Evolutionary conservation across 1,140 invertebrate species (phyloP), one percentile per base, ranked within the genome.

Genomic region (Notospermus geniculatus): DNA sequence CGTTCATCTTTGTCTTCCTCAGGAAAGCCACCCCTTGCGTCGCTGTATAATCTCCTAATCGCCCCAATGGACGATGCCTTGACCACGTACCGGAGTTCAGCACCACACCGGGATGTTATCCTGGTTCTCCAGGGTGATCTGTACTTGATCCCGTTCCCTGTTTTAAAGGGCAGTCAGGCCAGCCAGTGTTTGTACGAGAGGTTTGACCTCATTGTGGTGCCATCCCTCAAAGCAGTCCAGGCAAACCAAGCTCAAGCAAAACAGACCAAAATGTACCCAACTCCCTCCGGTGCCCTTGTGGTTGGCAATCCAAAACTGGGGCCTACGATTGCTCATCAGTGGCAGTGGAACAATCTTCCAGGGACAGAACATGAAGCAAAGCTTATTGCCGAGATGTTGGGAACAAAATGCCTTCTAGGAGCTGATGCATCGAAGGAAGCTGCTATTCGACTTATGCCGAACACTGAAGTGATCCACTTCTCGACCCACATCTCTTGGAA

Each of bases 401-500:
- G 93, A 64, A 88, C 90, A 9, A 88, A 90, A 63, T 87, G 91
- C 9, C 81, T 94, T 27, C 80, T 81, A 60, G 84, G 84, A 41
- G 63, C 69, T 11, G 74, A 78, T 82, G 93, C 93, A 29, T 93
- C 90, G 29, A 94, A 95, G 80, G 91, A 92, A 67, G 86, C 89
- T 0, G 87, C 97, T 13, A 70, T 97, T 1, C 85, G 88, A 4
- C 89, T 93, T 69, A 84, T 97, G 25, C 86, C 90, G 0, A 89
- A 91, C 53, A 92, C 93, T 2, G 93, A 96, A 78, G 75, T 81
- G 19, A 87, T 97, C 17, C 95, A 97, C 80, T 87, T 97, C 69
- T 91, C 93, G 0, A 91, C 91, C 0, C 93, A 96, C 73, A 86
- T 97, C 4, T 91, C 92, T 27, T 97, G 93, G 93, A 92, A 93